phyloP scores from a whole-genome alignment of 2,797 vertebrate species.

The Rhincodon typus region DNA sequence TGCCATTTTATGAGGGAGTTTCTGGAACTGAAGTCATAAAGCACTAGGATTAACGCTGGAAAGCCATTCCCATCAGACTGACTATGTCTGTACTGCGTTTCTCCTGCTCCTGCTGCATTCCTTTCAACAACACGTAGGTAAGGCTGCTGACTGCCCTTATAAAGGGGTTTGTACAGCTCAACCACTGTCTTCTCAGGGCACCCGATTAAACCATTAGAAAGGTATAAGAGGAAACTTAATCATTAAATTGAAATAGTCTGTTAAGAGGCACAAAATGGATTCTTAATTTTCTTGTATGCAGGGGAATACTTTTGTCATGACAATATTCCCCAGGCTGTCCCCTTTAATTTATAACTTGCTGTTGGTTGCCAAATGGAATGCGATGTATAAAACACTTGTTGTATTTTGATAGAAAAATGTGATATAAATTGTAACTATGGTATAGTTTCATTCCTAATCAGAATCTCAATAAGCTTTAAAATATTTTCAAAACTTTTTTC shows the following conservation, averaged over 20 bases:
- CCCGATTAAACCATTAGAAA: neutral
- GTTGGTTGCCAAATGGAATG: neutral
- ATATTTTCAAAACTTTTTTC: slow-evolving; percentile 39
- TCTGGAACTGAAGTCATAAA: too few relatives aligned
- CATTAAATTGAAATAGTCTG: neutral
- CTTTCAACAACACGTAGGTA: too few relatives aligned
- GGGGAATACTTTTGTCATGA: neutral
- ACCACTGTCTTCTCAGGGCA: neutral
- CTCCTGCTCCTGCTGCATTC: too few relatives aligned
- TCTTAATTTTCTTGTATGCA: neutral
- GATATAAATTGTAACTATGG: neutral
- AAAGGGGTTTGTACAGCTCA: too few relatives aligned
- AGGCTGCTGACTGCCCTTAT: too few relatives aligned
- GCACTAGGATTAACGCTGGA: too few relatives aligned
- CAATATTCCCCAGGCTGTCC: neutral
- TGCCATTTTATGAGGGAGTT: too few relatives aligned
- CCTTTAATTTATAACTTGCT: neutral
- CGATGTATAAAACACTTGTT: neutral
- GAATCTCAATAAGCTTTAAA: slow-evolving; percentile 31
- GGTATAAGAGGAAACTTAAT: neutral
- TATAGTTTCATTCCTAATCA: neutral
- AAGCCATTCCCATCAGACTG: too few relatives aligned
- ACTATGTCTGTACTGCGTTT: too few relatives aligned
- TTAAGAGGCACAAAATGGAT: neutral
- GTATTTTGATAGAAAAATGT: neutral